These are phyloP conservation scores for Tamandua tetradactyla DNA, from an alignment of 2,797 vertebrate genomes.

Conservation along the genomic window DNA sequence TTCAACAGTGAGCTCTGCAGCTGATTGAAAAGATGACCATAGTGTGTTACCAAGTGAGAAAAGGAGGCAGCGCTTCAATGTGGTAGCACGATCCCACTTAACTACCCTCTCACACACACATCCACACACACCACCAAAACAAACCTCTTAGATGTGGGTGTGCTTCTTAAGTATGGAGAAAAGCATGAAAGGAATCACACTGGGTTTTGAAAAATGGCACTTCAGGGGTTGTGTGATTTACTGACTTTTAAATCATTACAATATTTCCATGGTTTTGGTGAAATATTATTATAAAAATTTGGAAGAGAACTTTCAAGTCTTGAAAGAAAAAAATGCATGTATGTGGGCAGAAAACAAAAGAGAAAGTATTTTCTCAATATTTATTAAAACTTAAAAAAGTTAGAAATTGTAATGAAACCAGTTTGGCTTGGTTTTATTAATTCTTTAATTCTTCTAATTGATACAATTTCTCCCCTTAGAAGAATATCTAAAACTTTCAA, in stretches of 20 bases:
- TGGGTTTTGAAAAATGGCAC: background rate
- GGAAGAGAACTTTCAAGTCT: background rate
- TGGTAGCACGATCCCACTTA: background rate
- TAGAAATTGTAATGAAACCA: background rate
- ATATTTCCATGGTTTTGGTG: background rate
- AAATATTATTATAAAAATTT: background rate
- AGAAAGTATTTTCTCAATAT: background rate
- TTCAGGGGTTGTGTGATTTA: too few species aligned
- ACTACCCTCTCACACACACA: background rate
- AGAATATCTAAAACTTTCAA: background rate
- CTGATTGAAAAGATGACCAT: too few species aligned
- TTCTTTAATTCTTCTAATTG: background rate
- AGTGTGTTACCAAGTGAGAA: background rate
- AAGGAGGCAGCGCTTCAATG: background rate
- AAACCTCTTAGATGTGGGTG: background rate
- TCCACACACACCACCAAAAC: background rate
- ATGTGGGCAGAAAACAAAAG: constrained; percentile 1
- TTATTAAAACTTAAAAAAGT: background rate
- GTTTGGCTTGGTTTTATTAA: background rate
- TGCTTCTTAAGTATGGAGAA: background rate
- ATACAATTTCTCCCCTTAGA: background rate
- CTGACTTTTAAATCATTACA: background rate
- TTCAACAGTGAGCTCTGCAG: background rate
- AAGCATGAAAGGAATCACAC: rapidly evolving
- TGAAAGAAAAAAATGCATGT: background rate